Conservation (phyloP, 1,140 invertebrate species). For the Apis laboriosa region DNA sequence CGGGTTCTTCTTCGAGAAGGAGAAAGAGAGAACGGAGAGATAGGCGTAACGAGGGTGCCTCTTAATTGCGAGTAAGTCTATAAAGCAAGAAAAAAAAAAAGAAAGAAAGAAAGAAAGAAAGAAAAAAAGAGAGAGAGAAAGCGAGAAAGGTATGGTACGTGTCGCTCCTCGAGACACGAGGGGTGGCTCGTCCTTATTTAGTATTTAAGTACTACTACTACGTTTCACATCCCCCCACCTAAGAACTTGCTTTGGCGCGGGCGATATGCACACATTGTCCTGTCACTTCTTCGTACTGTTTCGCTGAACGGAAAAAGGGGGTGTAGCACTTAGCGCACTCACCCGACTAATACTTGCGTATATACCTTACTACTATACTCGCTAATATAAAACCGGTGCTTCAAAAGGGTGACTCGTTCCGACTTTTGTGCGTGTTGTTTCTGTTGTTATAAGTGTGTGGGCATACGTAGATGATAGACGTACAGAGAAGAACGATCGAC, state of each 20-base stretch:
- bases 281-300: conserved; percentile 66
- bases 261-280: conserved; percentile 66
- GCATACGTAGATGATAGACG: conserved; percentile 57
- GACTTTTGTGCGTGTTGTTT: conserved; percentile 59
- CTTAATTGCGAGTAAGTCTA: conserved; percentile 60
- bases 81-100: not conserved
- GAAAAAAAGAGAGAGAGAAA: not conserved
- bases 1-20: conserved; percentile 12
- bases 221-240: conserved; percentile 64
- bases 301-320: conserved; percentile 60
- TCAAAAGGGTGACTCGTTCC: conserved; percentile 65
- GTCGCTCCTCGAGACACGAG: conserved; percentile 64
- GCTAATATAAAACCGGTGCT: conserved; percentile 64
- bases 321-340: conserved; percentile 66
- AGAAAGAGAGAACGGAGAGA: conserved; percentile 49
- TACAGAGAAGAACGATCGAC: conserved; percentile 60
- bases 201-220: conserved; percentile 57
- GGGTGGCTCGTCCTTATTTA: conserved; percentile 60
- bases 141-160: conserved; percentile 44
- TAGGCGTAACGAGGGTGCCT: conserved; percentile 55
- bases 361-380: conserved; percentile 38
- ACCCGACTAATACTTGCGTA: conserved; percentile 64
- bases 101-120: not conserved
- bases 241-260: conserved; percentile 70
- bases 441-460: conserved; percentile 49